These are phyloP conservation scores for Pristiophorus japonicus DNA, from an alignment of 2,113 vertebrate species.

Conservation along the genomic window DNA sequence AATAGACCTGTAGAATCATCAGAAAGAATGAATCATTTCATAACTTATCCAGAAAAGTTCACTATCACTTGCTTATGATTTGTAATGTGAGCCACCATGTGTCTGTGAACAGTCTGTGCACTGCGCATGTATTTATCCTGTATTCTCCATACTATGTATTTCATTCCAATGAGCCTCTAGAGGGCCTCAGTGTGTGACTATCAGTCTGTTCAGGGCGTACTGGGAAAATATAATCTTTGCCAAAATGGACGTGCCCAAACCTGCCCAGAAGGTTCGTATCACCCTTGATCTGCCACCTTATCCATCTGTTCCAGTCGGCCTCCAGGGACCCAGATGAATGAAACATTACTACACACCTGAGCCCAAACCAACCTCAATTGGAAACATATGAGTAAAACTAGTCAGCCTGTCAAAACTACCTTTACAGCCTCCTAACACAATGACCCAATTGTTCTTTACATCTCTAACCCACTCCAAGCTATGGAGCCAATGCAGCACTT, in stretches of 20 bases:
- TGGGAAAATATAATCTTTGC: conserved; percentile 46
- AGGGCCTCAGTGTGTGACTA: conserved; percentile 37
- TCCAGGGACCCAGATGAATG: conserved; percentile 39
- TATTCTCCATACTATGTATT: background rate
- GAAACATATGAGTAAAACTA: background rate
- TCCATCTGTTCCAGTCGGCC: conserved; percentile 41
- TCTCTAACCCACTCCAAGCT: background rate
- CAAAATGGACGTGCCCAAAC: conserved; percentile 55
- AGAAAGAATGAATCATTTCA: background rate
- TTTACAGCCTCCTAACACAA: background rate
- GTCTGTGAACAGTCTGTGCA: background rate
- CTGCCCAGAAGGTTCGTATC: conserved; percentile 49
- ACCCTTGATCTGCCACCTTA: conserved; percentile 40
- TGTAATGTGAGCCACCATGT: background rate
- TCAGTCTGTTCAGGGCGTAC: background rate
- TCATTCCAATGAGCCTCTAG: conserved; percentile 38
- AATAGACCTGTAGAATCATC: background rate
- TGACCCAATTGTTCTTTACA: conserved; percentile 10
- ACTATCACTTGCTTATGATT: background rate
- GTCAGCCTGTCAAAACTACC: background rate
- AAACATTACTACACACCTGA: conserved; percentile 38
- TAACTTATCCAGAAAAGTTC: background rate
- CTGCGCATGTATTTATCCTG: background rate
- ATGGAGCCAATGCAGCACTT: background rate
- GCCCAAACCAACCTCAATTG: too few species aligned